Percentiles rank a stretch among this genome's conserved stretches.
phyloP scores from a whole-genome alignment of 2,113 vertebrate species.

The Lophura nycthemera region DNA sequence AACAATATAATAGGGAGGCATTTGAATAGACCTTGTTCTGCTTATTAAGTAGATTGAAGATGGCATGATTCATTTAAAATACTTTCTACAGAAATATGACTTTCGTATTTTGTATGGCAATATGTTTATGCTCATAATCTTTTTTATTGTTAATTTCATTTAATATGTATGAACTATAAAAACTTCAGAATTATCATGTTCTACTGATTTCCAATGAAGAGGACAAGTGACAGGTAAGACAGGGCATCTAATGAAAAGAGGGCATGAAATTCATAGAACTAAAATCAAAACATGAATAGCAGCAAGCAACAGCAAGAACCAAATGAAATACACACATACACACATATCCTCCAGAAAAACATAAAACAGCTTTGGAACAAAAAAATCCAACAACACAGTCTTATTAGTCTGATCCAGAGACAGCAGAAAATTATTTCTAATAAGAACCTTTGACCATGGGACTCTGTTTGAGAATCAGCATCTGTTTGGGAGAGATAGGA shows the following conservation, averaged over 20 bases:
- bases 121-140: background rate
- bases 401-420: background rate
- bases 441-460: background rate
- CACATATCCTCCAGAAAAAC: background rate
- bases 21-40: slow-evolving; percentile 11
- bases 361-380: background rate
- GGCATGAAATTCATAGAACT: background rate
- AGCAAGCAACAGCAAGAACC: background rate
- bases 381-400: background rate
- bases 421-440: background rate
- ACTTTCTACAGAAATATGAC: background rate
- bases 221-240: background rate
- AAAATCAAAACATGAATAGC: background rate
- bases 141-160: background rate
- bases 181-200: background rate
- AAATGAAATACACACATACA: background rate
- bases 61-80: background rate
- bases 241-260: background rate
- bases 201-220: background rate
- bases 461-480: background rate
- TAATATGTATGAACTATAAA: background rate
- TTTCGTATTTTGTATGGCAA: background rate
- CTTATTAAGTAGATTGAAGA: background rate
- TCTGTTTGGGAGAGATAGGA: background rate
- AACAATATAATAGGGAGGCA: background rate